A percentile compares a stretch with the other conserved stretches of the same genome.
Conservation (phyloP, 1,140 invertebrate genomes). For the Drosophila nigromelanica region DNA sequence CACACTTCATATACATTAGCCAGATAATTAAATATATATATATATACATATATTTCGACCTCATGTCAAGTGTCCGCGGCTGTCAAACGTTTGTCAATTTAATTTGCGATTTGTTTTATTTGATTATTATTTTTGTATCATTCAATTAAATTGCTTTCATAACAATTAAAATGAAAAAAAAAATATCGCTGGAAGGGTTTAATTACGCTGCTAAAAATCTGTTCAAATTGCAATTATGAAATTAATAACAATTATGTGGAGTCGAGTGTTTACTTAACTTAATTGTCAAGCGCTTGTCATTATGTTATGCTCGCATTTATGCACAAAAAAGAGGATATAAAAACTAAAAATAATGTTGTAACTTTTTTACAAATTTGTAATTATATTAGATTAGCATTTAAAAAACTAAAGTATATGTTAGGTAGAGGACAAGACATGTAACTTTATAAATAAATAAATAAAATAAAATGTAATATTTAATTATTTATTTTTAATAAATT, state of each 20-base stretch:
- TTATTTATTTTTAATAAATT: no score
- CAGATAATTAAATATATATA: neutral
- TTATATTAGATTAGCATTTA: no score
- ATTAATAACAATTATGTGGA: slow-evolving; percentile 70
- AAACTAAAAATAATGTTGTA: slow-evolving; percentile 14
- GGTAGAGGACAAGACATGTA: neutral
- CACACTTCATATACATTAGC: neutral
- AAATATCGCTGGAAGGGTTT: slow-evolving; percentile 29
- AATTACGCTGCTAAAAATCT: slow-evolving; percentile 16
- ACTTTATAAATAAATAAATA: neutral
- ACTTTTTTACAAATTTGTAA: neutral
- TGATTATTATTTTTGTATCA: slow-evolving; percentile 36
- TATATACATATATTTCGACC: neutral
- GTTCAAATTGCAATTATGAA: slow-evolving; percentile 56
- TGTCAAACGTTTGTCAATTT: slow-evolving; percentile 59
- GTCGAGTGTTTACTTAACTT: slow-evolving; percentile 40
- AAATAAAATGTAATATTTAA: neutral
- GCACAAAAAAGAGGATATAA: slow-evolving; percentile 2
- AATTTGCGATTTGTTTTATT: slow-evolving; percentile 35
- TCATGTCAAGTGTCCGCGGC: slow-evolving; percentile 30
- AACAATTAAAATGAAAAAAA: no score
- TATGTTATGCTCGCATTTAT: neutral
- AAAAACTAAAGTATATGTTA: no score
- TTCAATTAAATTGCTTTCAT: slow-evolving; percentile 45
- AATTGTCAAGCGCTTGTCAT: slow-evolving; percentile 16